Evolutionary conservation across 2,888 invertebrate species (phyloP), one percentile per base, ranked within the genome.

Genomic region (Andrena bicolor): DNA sequence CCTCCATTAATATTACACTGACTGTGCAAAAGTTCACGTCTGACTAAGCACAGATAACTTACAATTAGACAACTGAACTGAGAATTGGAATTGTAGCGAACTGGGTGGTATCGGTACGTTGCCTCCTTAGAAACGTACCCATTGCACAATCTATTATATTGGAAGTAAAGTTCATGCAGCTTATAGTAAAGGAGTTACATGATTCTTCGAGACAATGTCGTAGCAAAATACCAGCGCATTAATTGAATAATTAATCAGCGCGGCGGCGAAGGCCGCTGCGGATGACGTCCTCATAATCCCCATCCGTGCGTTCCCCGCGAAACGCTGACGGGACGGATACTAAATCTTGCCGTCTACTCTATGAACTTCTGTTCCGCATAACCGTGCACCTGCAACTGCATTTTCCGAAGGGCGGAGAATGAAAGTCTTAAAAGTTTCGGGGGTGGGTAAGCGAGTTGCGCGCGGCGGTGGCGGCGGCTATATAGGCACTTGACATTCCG

Each of bases 401-500:
- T 83, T 85, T 83, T 83, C 75, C 73, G 26, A 75, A 76, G 49
- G 65, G 30, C 41, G 75, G 23, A 26, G 60, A 61, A 79, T 7
- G 65, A 53, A 75, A 81, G 79, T 81, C 82, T 82, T 79, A 51
- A 83, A 87, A 88, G 60, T 88, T 88, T 85, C 60, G 51, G 78
- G n/a, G 8, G 20, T 2, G 32, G 13, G 23, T 6, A 10, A 16
- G 30, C 10, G 49, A 41, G 35, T 26, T 16, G 65, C 7, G 49
- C 28, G 30, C 23, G 28, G 64, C 23, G 76, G 64, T 13, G 13
- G 13, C 20, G 16, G 51, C 7, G 28, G 51, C 68, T 60, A 63
- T 28, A 60, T 48, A 28, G 80, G 80, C 85, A 87, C 85, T 91
- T 89, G 87, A 86, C 88, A 91, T 91, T 90, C 91, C 83, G 82